These are phyloP conservation scores for Limenitis camilla DNA, from an alignment of 2,888 invertebrate species.

Conservation along the genomic window DNA sequence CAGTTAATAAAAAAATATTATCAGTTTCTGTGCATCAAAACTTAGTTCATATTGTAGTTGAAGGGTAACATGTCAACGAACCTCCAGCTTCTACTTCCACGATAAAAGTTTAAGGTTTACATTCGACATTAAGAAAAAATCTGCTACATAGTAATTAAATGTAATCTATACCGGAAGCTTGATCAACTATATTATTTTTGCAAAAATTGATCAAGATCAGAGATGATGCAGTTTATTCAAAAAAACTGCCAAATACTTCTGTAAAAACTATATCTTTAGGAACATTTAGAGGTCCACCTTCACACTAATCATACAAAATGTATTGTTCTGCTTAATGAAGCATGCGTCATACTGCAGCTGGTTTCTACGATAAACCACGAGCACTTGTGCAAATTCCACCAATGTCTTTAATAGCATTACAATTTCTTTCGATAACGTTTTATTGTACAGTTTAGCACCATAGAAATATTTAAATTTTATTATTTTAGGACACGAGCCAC, in stretches of 20 bases:
- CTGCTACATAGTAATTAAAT: too few species aligned
- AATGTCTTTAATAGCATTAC: not conserved
- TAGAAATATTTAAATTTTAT: not conserved
- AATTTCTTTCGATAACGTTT: not conserved
- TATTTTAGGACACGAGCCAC: not conserved
- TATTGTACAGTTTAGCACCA: not conserved
- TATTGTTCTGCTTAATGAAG: conserved; percentile 17
- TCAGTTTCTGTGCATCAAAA: too few species aligned
- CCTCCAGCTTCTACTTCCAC: too few species aligned
- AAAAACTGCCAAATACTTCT: too few species aligned
- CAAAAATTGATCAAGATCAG: too few species aligned
- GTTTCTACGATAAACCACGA: conserved; percentile 10
- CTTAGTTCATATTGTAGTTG: too few species aligned
- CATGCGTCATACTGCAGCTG: conserved; percentile 23
- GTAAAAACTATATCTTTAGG: too few species aligned
- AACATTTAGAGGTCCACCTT: not conserved
- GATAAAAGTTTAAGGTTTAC: conserved; percentile 8
- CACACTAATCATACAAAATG: conserved; percentile 10
- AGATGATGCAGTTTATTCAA: too few species aligned
- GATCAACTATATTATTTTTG: too few species aligned
- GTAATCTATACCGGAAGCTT: too few species aligned
- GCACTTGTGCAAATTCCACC: conserved; percentile 23
- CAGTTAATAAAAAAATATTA: too few species aligned
- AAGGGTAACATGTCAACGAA: too few species aligned
- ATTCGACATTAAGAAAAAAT: not conserved